Evolutionary conservation across 2,888 invertebrate genomes (phyloP).

Genomic region (Branchellion lobata): DNA sequence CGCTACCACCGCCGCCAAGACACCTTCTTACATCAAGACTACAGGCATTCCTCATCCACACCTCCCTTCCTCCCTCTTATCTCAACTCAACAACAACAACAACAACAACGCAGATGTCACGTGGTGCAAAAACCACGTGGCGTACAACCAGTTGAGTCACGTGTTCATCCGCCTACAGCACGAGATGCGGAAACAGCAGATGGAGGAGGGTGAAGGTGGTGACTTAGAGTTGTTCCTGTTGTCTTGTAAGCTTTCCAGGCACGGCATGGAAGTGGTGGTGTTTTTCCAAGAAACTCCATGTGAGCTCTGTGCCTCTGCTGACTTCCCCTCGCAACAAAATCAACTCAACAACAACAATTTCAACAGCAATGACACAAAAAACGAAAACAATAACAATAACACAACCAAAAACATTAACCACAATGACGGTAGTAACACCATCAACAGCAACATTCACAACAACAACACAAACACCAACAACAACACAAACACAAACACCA

Average conservation of each 20-base stretch:
- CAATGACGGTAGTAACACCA: too few species aligned
- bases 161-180: background rate
- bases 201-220: slow-evolving; percentile 64
- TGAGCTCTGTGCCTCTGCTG: slow-evolving; percentile 54
- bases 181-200: slow-evolving; percentile 54
- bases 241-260: slow-evolving; percentile 72
- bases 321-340: too few species aligned
- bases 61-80: background rate
- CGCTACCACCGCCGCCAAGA: background rate
- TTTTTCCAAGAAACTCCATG: slow-evolving; percentile 63
- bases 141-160: background rate
- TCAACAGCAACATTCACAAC: too few species aligned
- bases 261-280: slow-evolving; percentile 71
- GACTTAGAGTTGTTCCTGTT: slow-evolving; percentile 75
- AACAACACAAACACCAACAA: background rate
- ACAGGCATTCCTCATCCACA: background rate
- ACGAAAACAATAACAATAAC: too few species aligned
- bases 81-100: background rate
- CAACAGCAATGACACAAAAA: background rate
- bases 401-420: too few species aligned
- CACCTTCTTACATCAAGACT: background rate
- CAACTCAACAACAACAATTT: too few species aligned
- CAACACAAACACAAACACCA: too few species aligned
- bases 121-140: background rate
- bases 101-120: background rate